Evolutionary conservation across 2,888 invertebrate genomes (phyloP), one percentile per base, ranked within the genome.

Genomic region (Invenusta paracnida): DNA sequence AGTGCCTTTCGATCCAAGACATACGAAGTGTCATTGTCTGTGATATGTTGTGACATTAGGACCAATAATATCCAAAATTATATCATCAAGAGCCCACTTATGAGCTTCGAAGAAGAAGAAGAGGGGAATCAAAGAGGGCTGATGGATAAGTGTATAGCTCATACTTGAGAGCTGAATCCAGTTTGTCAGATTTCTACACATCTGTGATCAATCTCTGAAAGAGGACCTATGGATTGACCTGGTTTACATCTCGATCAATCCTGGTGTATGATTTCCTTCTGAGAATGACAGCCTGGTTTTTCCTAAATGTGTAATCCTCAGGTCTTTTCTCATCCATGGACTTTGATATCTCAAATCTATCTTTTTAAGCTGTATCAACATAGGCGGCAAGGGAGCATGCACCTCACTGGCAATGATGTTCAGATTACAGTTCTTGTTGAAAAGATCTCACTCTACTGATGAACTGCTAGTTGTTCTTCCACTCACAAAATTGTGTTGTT

Each of bases 181-280:
- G 27, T 25, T 73, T 73, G 5, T 73, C 27, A n/a, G 73, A 73
- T 73, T 73, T 73, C 17, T 73, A 23, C 73, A 23, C 73, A n/a
- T 13, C 73, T 73, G 23, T 73, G 23, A 73, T 73, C 25, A 73
- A 73, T 73, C 73, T 13, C 17, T 73, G 73, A 23, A 25, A 73
- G 11, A 73, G 73, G 73, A 23, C 27, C 5, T 73, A 2, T 23
- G 73, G 73, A 73, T 73, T 5, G 73, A 73, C 73, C 73, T 73
- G 73, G 73, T 13, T 73, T n/a, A 73, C 73, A 73, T 73, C 73
- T 73, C 73, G 2, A 73, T 73, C 73, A 73, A 73, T n/a, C 73
- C 23, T 13, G 23, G 73, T 23, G 25, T 73, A 73, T 73, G 73
- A 73, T 73, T 73, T 73, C 27, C 5, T 73, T 13, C 17, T 23